Base-by-base conservation (phyloP, 2,888 invertebrate genomes). In the Cyclophora albipunctata region DNA sequence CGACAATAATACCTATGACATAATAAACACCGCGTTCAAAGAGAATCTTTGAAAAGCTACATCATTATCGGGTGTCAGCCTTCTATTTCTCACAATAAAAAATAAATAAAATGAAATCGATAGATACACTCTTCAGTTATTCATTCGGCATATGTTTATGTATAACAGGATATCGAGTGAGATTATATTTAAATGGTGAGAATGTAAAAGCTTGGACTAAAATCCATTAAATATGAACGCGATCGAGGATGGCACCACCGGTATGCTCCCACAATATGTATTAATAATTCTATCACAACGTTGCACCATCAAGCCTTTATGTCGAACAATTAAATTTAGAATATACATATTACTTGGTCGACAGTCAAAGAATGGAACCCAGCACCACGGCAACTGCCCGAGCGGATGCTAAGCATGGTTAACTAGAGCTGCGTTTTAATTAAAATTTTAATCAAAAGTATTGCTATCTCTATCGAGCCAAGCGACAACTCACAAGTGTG, bases 341-440 rank as follows among this genome's bases (percentile, higher is more conserved):
- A 74, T 69, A 66, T 20, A 20, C 20, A 20, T 75, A 63, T 63
- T 69, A 71, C 64, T 62, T 66, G 69, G 69, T 72, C 69, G 72
- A 71, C 64, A 55, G 69, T 64, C 73, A 78, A 81, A 82, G 62
- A 75, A 78, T 71, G 66, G 65, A 73, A 68, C 67, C 63, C 65
- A 65, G 64, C 66, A 63, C 71, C 71, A 72, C 69, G 67, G 66
- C 66, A 66, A 76, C 74, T 76, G 78, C 76, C 81, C 79, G 73
- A 83, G 66, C 73, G 71, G 73, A 83, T 75, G 79, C 76, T 76
- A 75, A 81, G 78, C 81, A 78, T 79, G 80, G 72, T 78, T 73
- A 84, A 81, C 74, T 79, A 78, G 69, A 73, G 65, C 69, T 65
- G 66, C 72, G 66, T 71, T 78, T 55, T 81, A 82, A 86, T 85